A percentile compares a stretch with the other conserved stretches of the same genome.
Conservation (phyloP, 1,140 invertebrate species). For the Bombus balteatus region DNA sequence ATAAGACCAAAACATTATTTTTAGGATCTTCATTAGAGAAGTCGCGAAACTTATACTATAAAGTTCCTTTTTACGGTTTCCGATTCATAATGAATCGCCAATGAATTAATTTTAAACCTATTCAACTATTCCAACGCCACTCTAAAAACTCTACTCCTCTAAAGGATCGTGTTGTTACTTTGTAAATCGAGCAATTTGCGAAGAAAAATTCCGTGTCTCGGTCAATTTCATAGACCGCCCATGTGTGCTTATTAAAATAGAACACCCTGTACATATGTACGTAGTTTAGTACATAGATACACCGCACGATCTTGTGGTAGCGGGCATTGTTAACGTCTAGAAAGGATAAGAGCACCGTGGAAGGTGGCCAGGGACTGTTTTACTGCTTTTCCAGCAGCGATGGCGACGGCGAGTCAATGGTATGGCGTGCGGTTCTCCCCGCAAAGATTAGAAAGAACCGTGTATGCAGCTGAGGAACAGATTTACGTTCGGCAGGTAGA, state of each 20-base stretch:
- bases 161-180: neutral
- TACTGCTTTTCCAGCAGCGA: constrained; percentile 59
- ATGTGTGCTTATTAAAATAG: constrained; percentile 22
- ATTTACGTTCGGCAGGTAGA: constrained; percentile 68
- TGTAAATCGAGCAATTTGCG: neutral
- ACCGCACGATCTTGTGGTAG: constrained; percentile 36
- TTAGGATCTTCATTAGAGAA: too few relatives aligned
- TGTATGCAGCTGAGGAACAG: constrained; percentile 55
- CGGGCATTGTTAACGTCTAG: constrained; percentile 61
- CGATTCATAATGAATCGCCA: neutral
- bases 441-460: constrained; percentile 59
- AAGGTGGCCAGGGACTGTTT: constrained; percentile 58
- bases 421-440: constrained; percentile 56
- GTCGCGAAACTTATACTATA: too few relatives aligned
- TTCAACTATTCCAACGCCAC: rapidly evolving
- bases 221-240: too few relatives aligned
- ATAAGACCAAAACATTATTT: too few relatives aligned
- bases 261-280: constrained; percentile 30
- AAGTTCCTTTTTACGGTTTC: too few relatives aligned
- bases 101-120: neutral
- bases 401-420: constrained; percentile 38
- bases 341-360: constrained; percentile 60
- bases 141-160: neutral
- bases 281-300: constrained; percentile 19
- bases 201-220: neutral